Evolutionary conservation across 92 coral and sea anemone genomes (phyloP), one percentile per base, ranked within the genome.

Genomic region (Heliopora coerulea): DNA sequence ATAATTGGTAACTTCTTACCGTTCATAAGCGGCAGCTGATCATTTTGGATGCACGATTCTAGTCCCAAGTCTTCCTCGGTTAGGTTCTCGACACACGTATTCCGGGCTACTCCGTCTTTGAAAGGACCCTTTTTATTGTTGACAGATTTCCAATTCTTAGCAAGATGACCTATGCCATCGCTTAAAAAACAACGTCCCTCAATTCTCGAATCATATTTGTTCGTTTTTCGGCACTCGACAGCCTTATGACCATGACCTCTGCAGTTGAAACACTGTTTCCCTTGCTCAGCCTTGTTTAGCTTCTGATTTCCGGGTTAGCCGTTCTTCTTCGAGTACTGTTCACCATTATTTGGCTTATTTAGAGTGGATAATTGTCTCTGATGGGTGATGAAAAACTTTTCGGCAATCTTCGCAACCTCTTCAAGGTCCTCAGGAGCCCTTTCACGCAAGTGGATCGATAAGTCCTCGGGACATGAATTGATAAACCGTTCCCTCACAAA

Each of bases 401-500:
- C 81, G 10, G 86, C 86, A 17, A 79, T 61, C 54, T 80, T 80
- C 2, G 88, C 70, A 0, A 65, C 24, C 21, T 65, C 66, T 9
- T 33, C 80, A 3, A 83, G 34, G 44, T 56, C 56, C 41, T 29
- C 67, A 12, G 81, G 84, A 11, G 60, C 74, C 21, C 80, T 70
- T 42, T 83, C 83, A 30, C 61, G 61, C 30, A 85, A 24, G 25
- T 74, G 65, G 9, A 82, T 61, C 8, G 78, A 75, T 26, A 86
- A 62, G 41, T 86, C 84, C 12, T 65, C 74, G 0, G 86, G 80
- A 27, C 84, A 82, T 11, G 84, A 49, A 49, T 44, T 31, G 3
- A 86, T 72, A 50, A 86, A 82, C 72, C 82, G 86, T 26, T 82
- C 86, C 54, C 60, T 62, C 7, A 82, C 77, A 73, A 86, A 72